phyloP scores from a whole-genome alignment of 2,888 invertebrate genomes.

The Mimumesa dahlbomi region DNA sequence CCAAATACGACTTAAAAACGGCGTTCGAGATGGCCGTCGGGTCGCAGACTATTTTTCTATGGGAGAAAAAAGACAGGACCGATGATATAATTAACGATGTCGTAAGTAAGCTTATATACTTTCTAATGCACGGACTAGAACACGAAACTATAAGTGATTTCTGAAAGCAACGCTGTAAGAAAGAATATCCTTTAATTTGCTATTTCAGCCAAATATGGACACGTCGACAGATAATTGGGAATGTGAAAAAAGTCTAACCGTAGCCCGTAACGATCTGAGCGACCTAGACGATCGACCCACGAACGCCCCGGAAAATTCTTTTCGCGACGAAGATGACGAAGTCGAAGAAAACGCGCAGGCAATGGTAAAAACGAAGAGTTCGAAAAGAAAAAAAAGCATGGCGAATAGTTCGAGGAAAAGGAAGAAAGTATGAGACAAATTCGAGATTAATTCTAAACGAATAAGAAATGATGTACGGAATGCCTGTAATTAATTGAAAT shows the following conservation, averaged over 20 bases:
- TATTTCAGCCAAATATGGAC: no score
- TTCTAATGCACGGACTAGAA: no score
- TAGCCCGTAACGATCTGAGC: neutral
- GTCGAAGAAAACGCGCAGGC: neutral
- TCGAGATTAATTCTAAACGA: neutral
- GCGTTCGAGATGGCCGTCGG: constrained; percentile 11
- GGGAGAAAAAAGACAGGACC: neutral
- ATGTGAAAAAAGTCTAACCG: neutral
- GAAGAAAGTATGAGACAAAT: no score
- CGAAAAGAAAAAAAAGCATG: neutral
- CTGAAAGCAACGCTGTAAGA: no score
- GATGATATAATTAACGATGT: neutral
- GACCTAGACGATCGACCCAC: neutral
- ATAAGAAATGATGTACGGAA: neutral
- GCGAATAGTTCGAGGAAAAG: neutral
- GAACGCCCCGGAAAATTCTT: neutral
- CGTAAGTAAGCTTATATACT: no score
- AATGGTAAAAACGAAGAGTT: neutral
- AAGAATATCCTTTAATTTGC: no score
- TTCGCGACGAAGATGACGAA: neutral
- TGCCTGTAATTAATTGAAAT: constrained; percentile 27
- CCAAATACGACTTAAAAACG: constrained; percentile 16
- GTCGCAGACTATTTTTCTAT: neutral
- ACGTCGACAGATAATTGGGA: neutral
- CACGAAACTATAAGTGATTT: no score